These are phyloP conservation scores for Caenorhabditis drosophilae DNA, from an alignment of 2,888 invertebrate species.

Conservation along the genomic window DNA sequence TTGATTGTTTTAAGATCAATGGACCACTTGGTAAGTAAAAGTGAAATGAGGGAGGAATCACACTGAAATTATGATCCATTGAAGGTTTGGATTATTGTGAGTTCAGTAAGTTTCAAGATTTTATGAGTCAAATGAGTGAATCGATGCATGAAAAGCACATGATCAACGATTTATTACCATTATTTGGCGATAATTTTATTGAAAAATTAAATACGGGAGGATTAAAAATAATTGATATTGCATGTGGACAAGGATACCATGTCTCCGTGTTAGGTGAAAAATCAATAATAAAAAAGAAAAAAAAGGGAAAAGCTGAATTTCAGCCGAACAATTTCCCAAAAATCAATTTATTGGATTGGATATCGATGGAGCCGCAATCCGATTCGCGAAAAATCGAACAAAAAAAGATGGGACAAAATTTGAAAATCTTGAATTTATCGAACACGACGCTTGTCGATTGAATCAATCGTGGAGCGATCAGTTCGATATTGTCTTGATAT, in stretches of 20 bases:
- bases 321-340: constrained; percentile 52
- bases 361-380: constrained; percentile 41
- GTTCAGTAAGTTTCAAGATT: constrained; percentile 44
- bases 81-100: constrained; percentile 51
- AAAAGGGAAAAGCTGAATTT: too few species aligned
- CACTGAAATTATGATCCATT: too few species aligned
- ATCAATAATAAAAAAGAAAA: too few species aligned
- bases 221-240: constrained; percentile 52
- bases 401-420: constrained; percentile 17
- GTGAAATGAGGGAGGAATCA: too few species aligned
- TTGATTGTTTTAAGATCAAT: constrained; percentile 41
- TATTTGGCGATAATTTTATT: constrained; percentile 8
- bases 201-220: constrained; percentile 6
- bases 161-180: constrained; percentile 45
- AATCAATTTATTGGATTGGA: constrained; percentile 55
- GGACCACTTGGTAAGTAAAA: too few species aligned
- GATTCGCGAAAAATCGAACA: constrained; percentile 22
- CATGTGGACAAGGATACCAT: constrained; percentile 23
- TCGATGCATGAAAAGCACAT: constrained; percentile 48
- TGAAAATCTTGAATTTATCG: constrained; percentile 44
- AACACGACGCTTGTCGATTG: constrained; percentile 42
- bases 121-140: constrained; percentile 35
- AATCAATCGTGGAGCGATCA: constrained; percentile 40
- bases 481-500: constrained; percentile 55
- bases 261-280: constrained; percentile 30